Evolutionary conservation across 2,888 invertebrate species (phyloP).

Genomic region (Napeogenes inachia): DNA sequence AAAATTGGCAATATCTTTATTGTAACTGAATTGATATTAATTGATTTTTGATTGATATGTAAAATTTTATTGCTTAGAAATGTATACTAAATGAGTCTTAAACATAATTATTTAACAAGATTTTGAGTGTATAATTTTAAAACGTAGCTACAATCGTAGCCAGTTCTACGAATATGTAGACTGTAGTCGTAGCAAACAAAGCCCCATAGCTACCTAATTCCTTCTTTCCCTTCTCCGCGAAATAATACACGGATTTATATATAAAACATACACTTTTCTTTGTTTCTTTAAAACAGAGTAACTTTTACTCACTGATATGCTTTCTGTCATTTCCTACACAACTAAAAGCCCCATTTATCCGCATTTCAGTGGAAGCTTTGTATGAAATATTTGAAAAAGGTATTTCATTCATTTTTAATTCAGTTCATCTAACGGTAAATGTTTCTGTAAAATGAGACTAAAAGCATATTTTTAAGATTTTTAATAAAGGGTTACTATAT

Average conservation of each 20-base stretch:
- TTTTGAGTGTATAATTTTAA: slow-evolving; percentile 2
- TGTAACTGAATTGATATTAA: too few relatives aligned
- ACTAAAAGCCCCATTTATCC: slow-evolving; percentile 10
- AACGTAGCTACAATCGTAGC: slow-evolving; percentile 19
- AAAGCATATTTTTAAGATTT: too few relatives aligned
- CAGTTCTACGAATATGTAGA: slow-evolving; percentile 25
- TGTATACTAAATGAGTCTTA: background rate
- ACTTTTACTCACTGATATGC: slow-evolving; percentile 27
- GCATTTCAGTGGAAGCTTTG: slow-evolving; percentile 3
- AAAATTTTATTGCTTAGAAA: too few relatives aligned
- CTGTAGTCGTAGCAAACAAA: slow-evolving; percentile 26
- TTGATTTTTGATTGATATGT: too few relatives aligned
- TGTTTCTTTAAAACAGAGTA: slow-evolving; percentile 27
- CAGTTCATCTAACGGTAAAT: background rate
- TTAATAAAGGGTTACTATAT: too few relatives aligned
- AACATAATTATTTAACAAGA: background rate
- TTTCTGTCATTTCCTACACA: slow-evolving; percentile 24
- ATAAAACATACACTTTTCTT: slow-evolving; percentile 27
- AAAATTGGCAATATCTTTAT: too few relatives aligned
- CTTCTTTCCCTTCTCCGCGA: slow-evolving; percentile 24
- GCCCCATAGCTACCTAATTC: slow-evolving; percentile 27
- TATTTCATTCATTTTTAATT: slow-evolving; percentile 4
- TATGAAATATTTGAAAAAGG: slow-evolving; percentile 1
- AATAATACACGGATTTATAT: slow-evolving; percentile 31
- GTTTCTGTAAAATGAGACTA: background rate